phyloP scores from a whole-genome alignment of 2,797 vertebrate genomes.

The Catamblyrhynchus diadema region DNA sequence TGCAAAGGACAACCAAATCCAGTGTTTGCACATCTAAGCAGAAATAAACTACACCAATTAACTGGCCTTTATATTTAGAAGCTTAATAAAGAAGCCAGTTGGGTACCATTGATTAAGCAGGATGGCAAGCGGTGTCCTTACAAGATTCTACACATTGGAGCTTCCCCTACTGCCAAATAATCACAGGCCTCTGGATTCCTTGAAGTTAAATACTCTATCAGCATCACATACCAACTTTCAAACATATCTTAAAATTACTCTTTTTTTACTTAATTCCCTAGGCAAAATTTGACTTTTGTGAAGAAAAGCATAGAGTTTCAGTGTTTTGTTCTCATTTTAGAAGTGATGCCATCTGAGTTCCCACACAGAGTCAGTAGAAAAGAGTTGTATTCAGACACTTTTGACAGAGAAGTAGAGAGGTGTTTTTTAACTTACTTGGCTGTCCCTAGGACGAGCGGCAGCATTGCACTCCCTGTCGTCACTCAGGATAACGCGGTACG shows the following conservation, averaged over 20 bases:
- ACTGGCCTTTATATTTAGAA: not conserved
- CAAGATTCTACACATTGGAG: not conserved
- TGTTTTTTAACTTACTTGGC: slow-evolving; percentile 74
- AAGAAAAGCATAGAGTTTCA: not conserved
- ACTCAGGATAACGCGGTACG: slow-evolving; percentile 74
- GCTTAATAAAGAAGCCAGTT: not conserved
- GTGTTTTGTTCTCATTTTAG: not conserved
- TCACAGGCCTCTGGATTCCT: not conserved
- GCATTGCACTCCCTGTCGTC: slow-evolving; percentile 86
- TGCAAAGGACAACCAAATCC: not conserved
- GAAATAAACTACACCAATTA: not conserved
- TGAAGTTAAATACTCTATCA: not conserved
- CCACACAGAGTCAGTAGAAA: not conserved
- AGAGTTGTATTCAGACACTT: not conserved
- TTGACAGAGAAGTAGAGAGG: not conserved
- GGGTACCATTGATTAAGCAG: not conserved
- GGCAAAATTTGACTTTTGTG: not conserved
- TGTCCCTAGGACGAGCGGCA: slow-evolving; percentile 84
- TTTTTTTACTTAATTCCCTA: not conserved
- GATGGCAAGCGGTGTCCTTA: not conserved
- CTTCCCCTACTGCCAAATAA: not conserved
- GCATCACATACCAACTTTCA: not conserved
- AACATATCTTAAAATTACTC: not conserved
- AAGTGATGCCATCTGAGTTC: not conserved
- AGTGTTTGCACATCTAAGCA: not conserved